Conservation (phyloP, 2,888 invertebrate species). For the Bedellia somnulentella region DNA sequence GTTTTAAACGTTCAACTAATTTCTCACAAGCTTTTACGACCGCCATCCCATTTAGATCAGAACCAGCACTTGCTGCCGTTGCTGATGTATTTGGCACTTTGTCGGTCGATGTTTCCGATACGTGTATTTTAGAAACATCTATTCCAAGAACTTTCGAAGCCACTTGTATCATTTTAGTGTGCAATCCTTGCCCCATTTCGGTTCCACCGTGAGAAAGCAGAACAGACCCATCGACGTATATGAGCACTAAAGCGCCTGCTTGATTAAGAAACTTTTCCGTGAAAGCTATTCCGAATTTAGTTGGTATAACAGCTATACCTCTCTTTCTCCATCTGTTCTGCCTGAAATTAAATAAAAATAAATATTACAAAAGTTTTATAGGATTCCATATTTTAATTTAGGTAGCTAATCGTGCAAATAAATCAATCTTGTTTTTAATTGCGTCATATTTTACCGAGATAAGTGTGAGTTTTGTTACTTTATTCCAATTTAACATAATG, state of each 20-base stretch:
- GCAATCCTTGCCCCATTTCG: constrained; percentile 96
- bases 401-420: too few relatives aligned
- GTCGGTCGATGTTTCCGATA: constrained; percentile 83
- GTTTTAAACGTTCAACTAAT: constrained; percentile 71
- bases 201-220: constrained; percentile 89
- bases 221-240: constrained; percentile 89
- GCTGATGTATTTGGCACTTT: constrained; percentile 91
- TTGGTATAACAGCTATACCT: constrained; percentile 79
- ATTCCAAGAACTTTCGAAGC: constrained; percentile 75
- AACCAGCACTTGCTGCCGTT: constrained; percentile 86
- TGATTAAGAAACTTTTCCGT: constrained; percentile 78
- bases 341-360: constrained; percentile 38
- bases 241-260: constrained; percentile 82
- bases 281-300: constrained; percentile 84
- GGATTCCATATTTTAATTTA: too few relatives aligned
- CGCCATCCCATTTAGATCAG: constrained; percentile 92
- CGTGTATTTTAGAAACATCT: constrained; percentile 72
- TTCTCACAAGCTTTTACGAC: constrained; percentile 80
- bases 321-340: constrained; percentile 84
- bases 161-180: constrained; percentile 94
- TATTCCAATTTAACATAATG: too few relatives aligned
- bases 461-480: too few relatives aligned
- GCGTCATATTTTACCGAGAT: background rate
- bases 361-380: too few relatives aligned
- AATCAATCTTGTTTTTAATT: too few relatives aligned